These are phyloP conservation scores for Drosophila kambysellisi DNA, from an alignment of 2,888 invertebrate species.

Conservation along the genomic window DNA sequence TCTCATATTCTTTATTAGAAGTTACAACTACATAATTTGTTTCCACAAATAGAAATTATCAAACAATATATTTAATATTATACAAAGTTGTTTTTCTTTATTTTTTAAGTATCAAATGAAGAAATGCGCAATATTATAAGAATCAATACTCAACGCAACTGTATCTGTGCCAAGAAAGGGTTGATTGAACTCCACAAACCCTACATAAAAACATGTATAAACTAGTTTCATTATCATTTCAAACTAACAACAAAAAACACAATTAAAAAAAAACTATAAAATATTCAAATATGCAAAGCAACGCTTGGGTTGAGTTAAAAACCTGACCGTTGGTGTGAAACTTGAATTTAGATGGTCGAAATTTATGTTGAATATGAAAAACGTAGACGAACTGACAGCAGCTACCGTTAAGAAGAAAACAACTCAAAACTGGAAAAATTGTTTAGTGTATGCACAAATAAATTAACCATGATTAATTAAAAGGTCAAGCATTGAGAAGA, in stretches of 20 bases:
- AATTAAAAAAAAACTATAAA: conserved; percentile 26
- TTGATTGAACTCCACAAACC: conserved; percentile 60
- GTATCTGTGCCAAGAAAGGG: conserved; percentile 32
- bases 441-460: conserved; percentile 44
- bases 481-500: conserved; percentile 65
- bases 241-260: conserved; percentile 11
- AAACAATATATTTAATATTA: not conserved
- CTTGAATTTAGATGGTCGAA: conserved; percentile 24
- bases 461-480: conserved; percentile 75
- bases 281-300: conserved; percentile 61
- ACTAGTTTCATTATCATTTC: conserved; percentile 49
- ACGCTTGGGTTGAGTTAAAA: conserved; percentile 27
- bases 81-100: not conserved
- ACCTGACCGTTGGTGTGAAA: conserved; percentile 62
- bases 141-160: not conserved
- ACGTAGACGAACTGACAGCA: conserved; percentile 49
- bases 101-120: not conserved
- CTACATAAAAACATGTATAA: conserved; percentile 35
- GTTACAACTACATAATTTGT: not conserved
- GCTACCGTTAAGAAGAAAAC: conserved; percentile 54
- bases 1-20: not conserved
- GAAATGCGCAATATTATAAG: conserved; percentile 8
- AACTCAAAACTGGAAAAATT: conserved; percentile 43
- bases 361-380: conserved; percentile 55
- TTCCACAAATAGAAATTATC: not conserved